Evolutionary conservation across 2,888 invertebrate genomes (phyloP), one percentile per base, ranked within the genome.

Genomic region (Dysmachus trigonus): DNA sequence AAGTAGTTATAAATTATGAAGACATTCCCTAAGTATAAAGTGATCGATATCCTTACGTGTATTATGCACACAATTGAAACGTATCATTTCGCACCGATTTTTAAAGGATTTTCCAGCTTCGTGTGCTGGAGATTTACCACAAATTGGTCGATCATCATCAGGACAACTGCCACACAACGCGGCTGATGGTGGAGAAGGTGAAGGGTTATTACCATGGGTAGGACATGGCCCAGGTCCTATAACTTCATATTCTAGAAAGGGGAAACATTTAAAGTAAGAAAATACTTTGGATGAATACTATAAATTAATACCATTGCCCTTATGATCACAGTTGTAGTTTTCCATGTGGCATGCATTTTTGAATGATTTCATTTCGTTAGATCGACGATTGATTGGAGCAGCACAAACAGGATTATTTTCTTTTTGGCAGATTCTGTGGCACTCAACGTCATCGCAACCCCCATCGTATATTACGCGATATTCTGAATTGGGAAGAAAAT

Each of bases 281-380:
- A 15, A 41, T 41, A 38, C 2, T 38, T 13, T 41, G 10, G 15
- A 41, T 2, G 3, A 41, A 0, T 35, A 18, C 31, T 22, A 30
- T 33, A 4, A 53, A 13, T 62, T 10, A 62, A 7, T 53, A 83
- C 83, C 83, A 83, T 83, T 41, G 4, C 72, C 71, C 22, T 41
- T 83, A 53, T 83, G n/a, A n/a, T 38, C 83, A 18, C 83, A 83
- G 27, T 83, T 83, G 30, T 83, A 83, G 10, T 83, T 83, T 10
- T 83, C 83, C 72, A 83, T 38, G 13, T 72, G 22, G 72, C 83
- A 83, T 15, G n/a, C 6, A 83, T 83, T 83, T 72, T 83, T 71
- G 72, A 83, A 83, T 27, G 83, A 33, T n/a, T 72, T 83, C 30
- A 41, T 27, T 5, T 72, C n/a, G 8, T 27, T 30, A 71, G 38